Percentiles rank a stretch among this genome's conserved stretches.
These are phyloP conservation scores for Etheostoma spectabile DNA, from an alignment of 2,113 vertebrate genomes.

Conservation along the genomic window DNA sequence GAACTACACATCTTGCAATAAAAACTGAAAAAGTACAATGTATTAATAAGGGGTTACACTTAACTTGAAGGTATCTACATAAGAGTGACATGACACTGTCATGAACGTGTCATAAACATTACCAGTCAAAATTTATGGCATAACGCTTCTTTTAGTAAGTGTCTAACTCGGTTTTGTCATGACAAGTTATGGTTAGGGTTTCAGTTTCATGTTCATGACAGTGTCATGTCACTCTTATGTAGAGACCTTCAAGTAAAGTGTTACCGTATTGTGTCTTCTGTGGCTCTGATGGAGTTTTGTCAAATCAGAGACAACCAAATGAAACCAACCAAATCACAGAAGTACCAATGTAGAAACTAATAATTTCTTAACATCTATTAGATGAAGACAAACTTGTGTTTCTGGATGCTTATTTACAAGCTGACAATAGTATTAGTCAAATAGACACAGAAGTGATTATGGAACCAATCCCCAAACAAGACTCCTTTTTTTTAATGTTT, in stretches of 20 bases:
- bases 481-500: background rate
- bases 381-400: no score
- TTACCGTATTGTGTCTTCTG: background rate
- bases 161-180: no score
- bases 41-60: background rate
- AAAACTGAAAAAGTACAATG: background rate
- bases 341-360: background rate
- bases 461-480: background rate
- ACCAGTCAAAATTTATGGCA: no score
- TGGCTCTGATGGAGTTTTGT: conserved; percentile 9
- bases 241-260: no score
- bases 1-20: background rate
- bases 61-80: no score
- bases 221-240: no score
- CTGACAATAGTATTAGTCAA: background rate
- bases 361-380: background rate
- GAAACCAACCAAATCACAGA: no score
- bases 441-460: background rate
- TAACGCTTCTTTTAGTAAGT: no score
- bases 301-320: background rate
- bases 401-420: background rate
- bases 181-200: no score
- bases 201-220: no score
- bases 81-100: no score
- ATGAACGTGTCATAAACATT: no score